These are phyloP conservation scores for Hyperoplus lanceolatus DNA, from an alignment of 2,797 vertebrate species.

Conservation along the genomic window DNA sequence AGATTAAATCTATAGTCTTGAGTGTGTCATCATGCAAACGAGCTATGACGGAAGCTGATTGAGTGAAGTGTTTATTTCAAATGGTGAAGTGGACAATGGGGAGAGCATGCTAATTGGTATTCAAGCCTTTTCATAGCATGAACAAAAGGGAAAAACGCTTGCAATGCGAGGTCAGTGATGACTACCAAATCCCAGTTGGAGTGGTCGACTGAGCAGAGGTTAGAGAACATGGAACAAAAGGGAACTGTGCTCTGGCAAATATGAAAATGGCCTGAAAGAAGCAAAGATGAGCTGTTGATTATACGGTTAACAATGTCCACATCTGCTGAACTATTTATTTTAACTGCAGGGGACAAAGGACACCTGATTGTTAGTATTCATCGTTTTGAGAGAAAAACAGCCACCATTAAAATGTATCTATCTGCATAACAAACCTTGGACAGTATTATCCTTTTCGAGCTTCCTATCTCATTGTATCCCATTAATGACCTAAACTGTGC, in stretches of 20 bases:
- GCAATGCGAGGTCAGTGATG: slow-evolving; percentile 33
- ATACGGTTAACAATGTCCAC: slow-evolving; percentile 24
- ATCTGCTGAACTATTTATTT: slow-evolving; percentile 11
- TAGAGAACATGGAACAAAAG: slow-evolving; percentile 30
- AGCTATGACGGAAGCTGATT: slow-evolving; percentile 16
- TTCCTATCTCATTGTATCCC: not conserved
- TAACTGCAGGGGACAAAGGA: slow-evolving; percentile 11
- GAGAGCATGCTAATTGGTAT: slow-evolving; percentile 42
- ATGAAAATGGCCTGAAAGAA: slow-evolving; percentile 35
- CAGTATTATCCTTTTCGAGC: not conserved
- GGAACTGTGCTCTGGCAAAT: slow-evolving; percentile 31
- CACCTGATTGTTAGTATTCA: slow-evolving; percentile 14
- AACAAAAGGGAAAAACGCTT: slow-evolving; percentile 38
- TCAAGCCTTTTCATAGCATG: slow-evolving; percentile 29
- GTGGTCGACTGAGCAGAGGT: slow-evolving; percentile 28
- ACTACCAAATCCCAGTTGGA: slow-evolving; percentile 48
- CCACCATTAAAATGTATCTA: slow-evolving; percentile 1
- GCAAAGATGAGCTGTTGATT: slow-evolving; percentile 47
- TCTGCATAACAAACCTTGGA: slow-evolving; percentile 20
- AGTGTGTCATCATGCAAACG: slow-evolving; percentile 39
- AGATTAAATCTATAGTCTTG: not conserved
- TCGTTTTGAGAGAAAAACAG: slow-evolving; percentile 17
- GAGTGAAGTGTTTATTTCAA: slow-evolving; percentile 55
- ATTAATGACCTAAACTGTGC: too few species aligned
- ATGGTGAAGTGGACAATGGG: slow-evolving; percentile 22